A percentile compares a stretch with the other conserved stretches of the same genome.
phyloP scores from a whole-genome alignment of 2,797 vertebrate species.

The Megaceryle alcyon region DNA sequence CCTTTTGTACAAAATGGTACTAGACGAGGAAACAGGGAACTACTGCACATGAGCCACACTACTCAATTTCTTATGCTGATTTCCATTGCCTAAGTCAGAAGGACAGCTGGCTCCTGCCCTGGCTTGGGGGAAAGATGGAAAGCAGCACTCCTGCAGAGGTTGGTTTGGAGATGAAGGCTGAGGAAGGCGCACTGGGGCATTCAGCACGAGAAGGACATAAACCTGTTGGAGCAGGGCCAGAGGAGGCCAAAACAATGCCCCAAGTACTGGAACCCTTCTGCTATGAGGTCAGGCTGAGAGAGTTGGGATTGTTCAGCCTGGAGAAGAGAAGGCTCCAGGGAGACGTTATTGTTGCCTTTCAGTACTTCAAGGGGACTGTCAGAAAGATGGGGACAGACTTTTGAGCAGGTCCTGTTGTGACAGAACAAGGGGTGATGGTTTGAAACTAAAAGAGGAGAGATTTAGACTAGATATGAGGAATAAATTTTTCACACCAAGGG shows the following conservation, averaged over 20 bases:
- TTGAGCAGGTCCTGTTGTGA: neutral
- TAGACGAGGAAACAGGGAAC: neutral
- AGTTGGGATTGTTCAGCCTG: neutral
- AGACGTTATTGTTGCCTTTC: neutral
- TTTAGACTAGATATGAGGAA: neutral
- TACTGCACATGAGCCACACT: fast-evolving
- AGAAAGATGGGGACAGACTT: neutral
- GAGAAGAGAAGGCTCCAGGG: neutral
- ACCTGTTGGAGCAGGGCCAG: neutral
- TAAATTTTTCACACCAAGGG: neutral
- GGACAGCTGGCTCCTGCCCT: neutral
- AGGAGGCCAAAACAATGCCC: neutral
- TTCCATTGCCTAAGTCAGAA: neutral
- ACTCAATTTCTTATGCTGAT: fast-evolving
- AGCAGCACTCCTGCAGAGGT: neutral
- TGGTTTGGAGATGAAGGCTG: neutral
- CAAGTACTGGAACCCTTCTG: neutral
- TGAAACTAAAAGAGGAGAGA: neutral
- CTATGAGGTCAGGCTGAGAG: neutral
- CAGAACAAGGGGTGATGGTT: neutral
- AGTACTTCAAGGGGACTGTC: neutral
- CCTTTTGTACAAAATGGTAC: neutral
- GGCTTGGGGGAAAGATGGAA: neutral
- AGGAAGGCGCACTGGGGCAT: neutral
- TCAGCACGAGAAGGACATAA: neutral